Percentiles rank a stretch among this genome's conserved stretches.
These are phyloP conservation scores for Eriocheir sinensis DNA, from an alignment of 1,140 invertebrate species.

Conservation along the genomic window DNA sequence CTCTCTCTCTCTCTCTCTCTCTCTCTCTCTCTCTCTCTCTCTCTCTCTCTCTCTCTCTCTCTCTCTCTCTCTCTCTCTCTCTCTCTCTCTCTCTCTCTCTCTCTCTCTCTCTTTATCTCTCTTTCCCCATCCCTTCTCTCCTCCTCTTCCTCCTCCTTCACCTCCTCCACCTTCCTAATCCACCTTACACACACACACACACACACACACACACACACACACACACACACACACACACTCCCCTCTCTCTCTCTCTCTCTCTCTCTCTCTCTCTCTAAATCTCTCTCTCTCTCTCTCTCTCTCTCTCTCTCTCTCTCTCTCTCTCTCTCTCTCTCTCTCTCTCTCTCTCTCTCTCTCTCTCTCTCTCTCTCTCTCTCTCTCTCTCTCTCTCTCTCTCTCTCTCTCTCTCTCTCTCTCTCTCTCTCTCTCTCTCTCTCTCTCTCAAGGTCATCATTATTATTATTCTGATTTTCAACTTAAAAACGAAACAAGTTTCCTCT, in stretches of 20 bases:
- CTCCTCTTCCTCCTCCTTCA: not conserved
- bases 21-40: conserved; percentile 45
- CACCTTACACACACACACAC: not conserved
- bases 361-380: conserved; percentile 59
- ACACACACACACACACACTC: no score
- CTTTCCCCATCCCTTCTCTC: not conserved
- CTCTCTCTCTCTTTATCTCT: not conserved
- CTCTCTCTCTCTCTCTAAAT: conserved; percentile 57
- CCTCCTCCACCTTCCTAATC: not conserved
- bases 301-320: conserved; percentile 58
- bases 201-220: conserved; percentile 36
- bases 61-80: not conserved
- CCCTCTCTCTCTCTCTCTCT: conserved; percentile 67
- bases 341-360: conserved; percentile 65
- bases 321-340: conserved; percentile 68
- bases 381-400: conserved; percentile 62
- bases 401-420: conserved; percentile 53
- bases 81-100: not conserved
- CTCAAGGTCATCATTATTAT: no score
- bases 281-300: conserved; percentile 60
- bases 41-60: not conserved
- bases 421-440: conserved; percentile 39
- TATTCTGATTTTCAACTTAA: no score
- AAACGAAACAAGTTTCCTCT: not conserved
- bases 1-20: conserved; percentile 12